phyloP scores from a whole-genome alignment of 2,113 vertebrate genomes.

The Alethe castanea region DNA sequence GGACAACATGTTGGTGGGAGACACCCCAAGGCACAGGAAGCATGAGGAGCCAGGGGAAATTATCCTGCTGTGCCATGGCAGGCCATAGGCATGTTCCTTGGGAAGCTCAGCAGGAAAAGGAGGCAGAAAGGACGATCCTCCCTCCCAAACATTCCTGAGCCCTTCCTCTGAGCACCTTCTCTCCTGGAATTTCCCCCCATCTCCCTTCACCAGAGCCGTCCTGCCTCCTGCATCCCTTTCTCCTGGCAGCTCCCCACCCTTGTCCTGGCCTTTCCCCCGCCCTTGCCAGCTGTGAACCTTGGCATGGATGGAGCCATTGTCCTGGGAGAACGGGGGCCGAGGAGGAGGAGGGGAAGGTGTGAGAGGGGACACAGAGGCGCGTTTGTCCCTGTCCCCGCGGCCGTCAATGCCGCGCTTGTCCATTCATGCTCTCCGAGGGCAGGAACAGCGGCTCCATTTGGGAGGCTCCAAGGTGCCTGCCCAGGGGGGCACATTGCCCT shows the following conservation, averaged over 20 bases:
- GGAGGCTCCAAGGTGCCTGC: slow-evolving; percentile 60
- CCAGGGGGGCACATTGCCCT: slow-evolving; percentile 60
- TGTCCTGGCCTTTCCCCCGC: background rate
- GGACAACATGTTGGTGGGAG: background rate
- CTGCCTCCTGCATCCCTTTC: background rate
- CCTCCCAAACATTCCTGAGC: background rate
- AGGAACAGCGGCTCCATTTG: slow-evolving; percentile 72
- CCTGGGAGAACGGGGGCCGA: background rate
- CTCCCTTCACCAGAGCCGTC: background rate
- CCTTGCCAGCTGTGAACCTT: slow-evolving; percentile 78
- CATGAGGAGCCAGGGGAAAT: background rate
- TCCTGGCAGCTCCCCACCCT: background rate
- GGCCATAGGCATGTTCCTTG: fast-evolving
- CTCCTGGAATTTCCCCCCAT: background rate
- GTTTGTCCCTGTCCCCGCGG: slow-evolving; percentile 69
- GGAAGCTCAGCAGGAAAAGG: background rate
- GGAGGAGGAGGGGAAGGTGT: slow-evolving; percentile 72
- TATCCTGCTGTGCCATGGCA: background rate
- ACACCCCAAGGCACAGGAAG: background rate
- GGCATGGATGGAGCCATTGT: slow-evolving; percentile 79
- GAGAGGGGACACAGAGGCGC: slow-evolving; percentile 72
- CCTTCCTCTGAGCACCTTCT: background rate
- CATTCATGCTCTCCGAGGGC: slow-evolving; percentile 79
- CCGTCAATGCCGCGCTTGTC: slow-evolving; percentile 81
- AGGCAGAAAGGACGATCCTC: background rate